phyloP scores from a whole-genome alignment of 2,888 invertebrate species.

The Dryococelus australis region DNA sequence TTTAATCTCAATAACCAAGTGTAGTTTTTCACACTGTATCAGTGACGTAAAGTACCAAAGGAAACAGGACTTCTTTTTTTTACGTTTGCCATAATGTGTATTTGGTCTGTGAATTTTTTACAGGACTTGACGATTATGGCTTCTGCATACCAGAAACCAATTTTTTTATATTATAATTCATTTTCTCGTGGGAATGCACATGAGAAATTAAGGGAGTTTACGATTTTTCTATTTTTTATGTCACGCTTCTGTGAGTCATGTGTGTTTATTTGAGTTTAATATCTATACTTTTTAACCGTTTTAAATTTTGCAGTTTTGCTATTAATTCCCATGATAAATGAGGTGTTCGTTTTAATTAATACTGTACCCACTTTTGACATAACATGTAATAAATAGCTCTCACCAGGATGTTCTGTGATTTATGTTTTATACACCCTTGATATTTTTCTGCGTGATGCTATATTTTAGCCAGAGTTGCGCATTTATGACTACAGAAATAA shows the following conservation, averaged over 20 bases:
- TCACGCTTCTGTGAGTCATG: not conserved
- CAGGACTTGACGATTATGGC: too few relatives aligned
- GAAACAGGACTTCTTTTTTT: too few relatives aligned
- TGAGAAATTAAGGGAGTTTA: not conserved
- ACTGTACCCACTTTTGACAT: not conserved
- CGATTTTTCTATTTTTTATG: not conserved
- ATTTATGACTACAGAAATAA: too few relatives aligned
- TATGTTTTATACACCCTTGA: too few relatives aligned
- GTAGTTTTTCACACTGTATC: too few relatives aligned
- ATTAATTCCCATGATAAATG: not conserved
- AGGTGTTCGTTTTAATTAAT: not conserved
- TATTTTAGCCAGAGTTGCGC: too few relatives aligned
- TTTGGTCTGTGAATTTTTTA: too few relatives aligned
- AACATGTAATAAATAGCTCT: conserved; percentile 8
- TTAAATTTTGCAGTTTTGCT: too few relatives aligned
- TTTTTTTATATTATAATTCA: not conserved
- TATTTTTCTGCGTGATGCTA: too few relatives aligned
- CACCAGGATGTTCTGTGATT: not conserved
- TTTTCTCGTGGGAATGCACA: not conserved
- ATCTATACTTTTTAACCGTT: not conserved
- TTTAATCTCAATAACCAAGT: too few relatives aligned
- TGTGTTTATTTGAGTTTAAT: not conserved
- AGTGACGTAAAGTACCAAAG: too few relatives aligned
- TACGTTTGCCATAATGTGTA: too few relatives aligned
- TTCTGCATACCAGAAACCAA: not conserved